These are phyloP conservation scores for Callionymus lyra DNA, from an alignment of 2,113 vertebrate species.

Conservation along the genomic window DNA sequence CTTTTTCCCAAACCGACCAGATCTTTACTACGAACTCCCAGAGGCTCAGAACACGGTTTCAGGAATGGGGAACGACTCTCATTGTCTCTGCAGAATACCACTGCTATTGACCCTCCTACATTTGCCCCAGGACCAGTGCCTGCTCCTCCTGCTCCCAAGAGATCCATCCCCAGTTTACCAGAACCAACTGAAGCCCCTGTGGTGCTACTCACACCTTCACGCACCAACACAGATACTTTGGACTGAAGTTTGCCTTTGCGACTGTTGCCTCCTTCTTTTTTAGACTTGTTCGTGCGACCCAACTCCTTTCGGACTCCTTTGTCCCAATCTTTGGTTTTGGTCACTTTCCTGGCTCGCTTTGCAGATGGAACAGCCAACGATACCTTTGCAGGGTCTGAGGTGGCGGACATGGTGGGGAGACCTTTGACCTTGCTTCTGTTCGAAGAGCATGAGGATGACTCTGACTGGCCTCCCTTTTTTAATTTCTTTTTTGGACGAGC, in stretches of 20 bases:
- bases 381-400: constrained; percentile 26
- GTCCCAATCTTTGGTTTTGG: constrained; percentile 59
- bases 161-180: constrained; percentile 63
- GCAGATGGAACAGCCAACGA: constrained; percentile 21
- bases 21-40: constrained; percentile 54
- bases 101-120: constrained; percentile 78
- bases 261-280: constrained; percentile 46
- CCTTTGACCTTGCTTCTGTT: constrained; percentile 54
- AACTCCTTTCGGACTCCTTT: constrained; percentile 56
- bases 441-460: constrained; percentile 45
- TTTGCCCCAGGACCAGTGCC: constrained; percentile 51
- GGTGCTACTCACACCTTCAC: constrained; percentile 86
- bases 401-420: constrained; percentile 47
- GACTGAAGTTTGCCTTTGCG: constrained; percentile 87
- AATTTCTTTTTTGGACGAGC: constrained; percentile 61
- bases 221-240: constrained; percentile 85
- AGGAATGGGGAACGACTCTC: constrained; percentile 88
- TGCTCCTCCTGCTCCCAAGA: constrained; percentile 46
- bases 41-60: constrained; percentile 68
- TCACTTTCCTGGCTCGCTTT: constrained; percentile 53
- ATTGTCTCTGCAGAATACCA: constrained; percentile 85
- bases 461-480: constrained; percentile 53
- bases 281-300: constrained; percentile 53
- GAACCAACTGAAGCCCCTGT: constrained; percentile 58
- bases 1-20: constrained; percentile 43